A percentile compares a stretch with the other conserved stretches of the same genome.
Conservation (phyloP, 2,113 vertebrate species). For the Lanius ludovicianus region DNA sequence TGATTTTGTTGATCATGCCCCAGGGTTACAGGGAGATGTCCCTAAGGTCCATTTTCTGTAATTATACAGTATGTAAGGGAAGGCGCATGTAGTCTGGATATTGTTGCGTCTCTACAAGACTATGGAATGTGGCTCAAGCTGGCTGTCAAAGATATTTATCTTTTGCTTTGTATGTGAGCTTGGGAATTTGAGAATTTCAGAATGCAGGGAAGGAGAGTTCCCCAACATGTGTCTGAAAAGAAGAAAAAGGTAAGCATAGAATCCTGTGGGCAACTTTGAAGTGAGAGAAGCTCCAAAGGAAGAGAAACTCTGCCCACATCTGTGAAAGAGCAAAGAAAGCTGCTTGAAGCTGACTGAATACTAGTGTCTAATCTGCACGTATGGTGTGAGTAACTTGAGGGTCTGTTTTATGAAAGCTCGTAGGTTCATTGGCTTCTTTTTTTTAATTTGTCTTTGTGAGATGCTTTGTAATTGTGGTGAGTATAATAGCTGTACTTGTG, state of each 20-base stretch:
- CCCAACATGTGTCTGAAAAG: neutral
- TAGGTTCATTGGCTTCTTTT: neutral
- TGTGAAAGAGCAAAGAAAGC: neutral
- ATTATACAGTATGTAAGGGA: neutral
- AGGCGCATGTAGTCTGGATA: neutral
- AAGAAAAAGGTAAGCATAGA: neutral
- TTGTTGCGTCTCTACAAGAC: neutral
- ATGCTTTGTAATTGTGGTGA: neutral
- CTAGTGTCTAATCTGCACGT: neutral
- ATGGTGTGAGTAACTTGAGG: neutral
- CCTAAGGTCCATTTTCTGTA: neutral
- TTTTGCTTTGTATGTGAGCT: neutral
- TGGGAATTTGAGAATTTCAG: neutral
- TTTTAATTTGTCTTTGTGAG: neutral
- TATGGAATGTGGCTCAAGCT: rapidly evolving
- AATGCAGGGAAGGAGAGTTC: neutral
- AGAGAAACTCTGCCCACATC: neutral
- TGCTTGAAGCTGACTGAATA: neutral
- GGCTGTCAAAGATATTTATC: neutral
- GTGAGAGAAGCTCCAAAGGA: neutral
- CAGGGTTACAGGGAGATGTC: neutral
- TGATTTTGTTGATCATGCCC: neutral
- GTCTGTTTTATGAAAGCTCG: neutral
- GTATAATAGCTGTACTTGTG: neutral
- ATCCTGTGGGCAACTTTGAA: neutral